Base-by-base conservation (phyloP, 2,113 vertebrate genomes). In the Oryzias woworae region DNA sequence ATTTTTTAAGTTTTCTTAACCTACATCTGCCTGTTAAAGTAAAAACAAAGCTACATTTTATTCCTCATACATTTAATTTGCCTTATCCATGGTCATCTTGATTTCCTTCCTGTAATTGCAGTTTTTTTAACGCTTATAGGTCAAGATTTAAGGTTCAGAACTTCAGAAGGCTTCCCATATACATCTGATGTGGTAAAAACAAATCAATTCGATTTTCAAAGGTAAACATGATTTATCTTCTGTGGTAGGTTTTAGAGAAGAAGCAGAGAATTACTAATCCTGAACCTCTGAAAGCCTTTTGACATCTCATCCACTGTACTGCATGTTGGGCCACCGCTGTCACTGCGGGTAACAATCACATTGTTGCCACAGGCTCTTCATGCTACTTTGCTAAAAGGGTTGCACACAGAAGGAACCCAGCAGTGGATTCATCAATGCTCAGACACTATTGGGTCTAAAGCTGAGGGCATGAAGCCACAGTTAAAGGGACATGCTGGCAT, bases 381-480 rank as follows among this genome's bases (percentile, higher is more conserved):
- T 5, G 18, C 44, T 50, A 42, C 6, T 75, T 31, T 14, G 26
- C 52, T 31, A 42, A 28, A 52, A 51, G 2, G 23, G 44, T 48
- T 28, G 31, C 43, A 20, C 53, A 68, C 62, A 56, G 50, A 58
- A 56, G 60, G 36, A 64, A 53, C 58, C 64, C 68, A 65, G 22
- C 7, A 54, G 69, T 71, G 60, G 59, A 58, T 41, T 78, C 63
- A 71, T 65, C 51, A 66, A 46, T 10, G 14, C 57, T 41, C 58
- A 60, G 64, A 69, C 58, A 65, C 66, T 70, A 18, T 66, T 47
- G 75, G 36, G 72, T 62, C 62, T 16, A 3, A 20, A 62, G 70
- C 75, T 79, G 23, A 18, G 42, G 80, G 68, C 80, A 46, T 66
- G 46, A 75, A 75, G 70, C 59, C 71, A 73, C 65, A 75, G 73